Evolutionary conservation across 1,140 invertebrate species (phyloP), one percentile per base, ranked within the genome.

Genomic region (Drosophila ogumai): DNA sequence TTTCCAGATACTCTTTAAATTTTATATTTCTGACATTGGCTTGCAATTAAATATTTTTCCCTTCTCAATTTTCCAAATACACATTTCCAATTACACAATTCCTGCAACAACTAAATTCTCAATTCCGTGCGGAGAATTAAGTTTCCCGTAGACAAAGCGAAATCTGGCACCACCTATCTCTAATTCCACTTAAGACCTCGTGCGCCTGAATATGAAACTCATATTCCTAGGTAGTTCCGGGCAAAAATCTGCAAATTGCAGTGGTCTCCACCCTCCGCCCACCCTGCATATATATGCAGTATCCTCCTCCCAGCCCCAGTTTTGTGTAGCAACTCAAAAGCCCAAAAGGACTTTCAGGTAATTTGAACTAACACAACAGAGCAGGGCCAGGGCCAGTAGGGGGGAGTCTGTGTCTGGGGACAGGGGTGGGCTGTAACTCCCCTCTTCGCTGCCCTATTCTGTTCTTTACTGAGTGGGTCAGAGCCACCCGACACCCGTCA

Each of bases 301-400:
- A 36, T 9, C 17, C 12, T 8, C 47, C 52, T 13, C 13, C 15
- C 47, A 28, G 4, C 12, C 32, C 25, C 41, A 54, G 63, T 55
- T 71, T 13, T 25, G 17, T 60, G 72, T 47, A 67, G 71, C 65
- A 79, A 47, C 60, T 60, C 32, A 40, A 84, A 90, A 78, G 60
- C 76, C 85, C 77, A 80, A 52, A 77, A 77, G 80, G 81, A 87
- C 77, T 77, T 78, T 79, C 80, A 74, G 85, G 77, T 84, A 87
- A 88, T 87, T 84, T 87, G 63, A 82, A 73, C 84, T 80, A 87
- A 81, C 58, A 73, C 59, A 81, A 66, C 67, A 71, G 13, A 25
- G 57, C 54, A 56, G 63, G 34, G 66, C 15, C 47, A 32, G 47
- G 64, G 65, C 12, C 66, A 19, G 19, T 41, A 22, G 32, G 38